Conservation (phyloP, 2,888 invertebrate genomes). For the Noctua comes region DNA sequence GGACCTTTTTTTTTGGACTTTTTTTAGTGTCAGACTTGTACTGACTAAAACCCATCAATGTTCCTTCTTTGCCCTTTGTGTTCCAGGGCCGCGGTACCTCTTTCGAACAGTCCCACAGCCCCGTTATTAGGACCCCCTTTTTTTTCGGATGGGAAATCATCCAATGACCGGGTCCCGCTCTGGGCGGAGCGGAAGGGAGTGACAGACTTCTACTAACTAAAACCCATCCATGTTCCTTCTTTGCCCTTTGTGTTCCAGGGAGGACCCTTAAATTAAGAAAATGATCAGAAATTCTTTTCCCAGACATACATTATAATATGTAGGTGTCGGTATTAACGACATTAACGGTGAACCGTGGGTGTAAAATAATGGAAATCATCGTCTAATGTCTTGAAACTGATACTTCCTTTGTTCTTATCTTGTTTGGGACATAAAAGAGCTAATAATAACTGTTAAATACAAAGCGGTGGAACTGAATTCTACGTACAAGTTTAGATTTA, state of each 20-base stretch:
- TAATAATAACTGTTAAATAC: not conserved
- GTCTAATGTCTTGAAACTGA: slow-evolving; percentile 16
- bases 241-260: too few relatives aligned
- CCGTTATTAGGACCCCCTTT: too few relatives aligned
- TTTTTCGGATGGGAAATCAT: too few relatives aligned
- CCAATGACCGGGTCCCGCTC: too few relatives aligned
- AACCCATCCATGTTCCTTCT: too few relatives aligned
- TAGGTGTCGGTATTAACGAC: not conserved
- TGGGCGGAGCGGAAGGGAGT: too few relatives aligned
- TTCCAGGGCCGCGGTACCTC: too few relatives aligned
- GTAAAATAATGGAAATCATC: not conserved
- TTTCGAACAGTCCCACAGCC: too few relatives aligned
- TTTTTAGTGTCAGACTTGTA: too few relatives aligned
- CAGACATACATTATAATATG: not conserved
- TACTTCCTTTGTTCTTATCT: not conserved
- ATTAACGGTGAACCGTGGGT: not conserved
- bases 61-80: too few relatives aligned
- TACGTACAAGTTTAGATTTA: not conserved
- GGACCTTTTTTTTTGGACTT: not conserved
- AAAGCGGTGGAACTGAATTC: not conserved
- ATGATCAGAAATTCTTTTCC: not conserved
- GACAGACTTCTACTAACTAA: too few relatives aligned
- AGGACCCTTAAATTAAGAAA: not conserved
- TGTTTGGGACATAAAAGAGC: not conserved
- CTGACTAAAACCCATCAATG: too few relatives aligned